Conservation (phyloP, 2,797 vertebrate genomes). For the Clarias platycephalus region DNA sequence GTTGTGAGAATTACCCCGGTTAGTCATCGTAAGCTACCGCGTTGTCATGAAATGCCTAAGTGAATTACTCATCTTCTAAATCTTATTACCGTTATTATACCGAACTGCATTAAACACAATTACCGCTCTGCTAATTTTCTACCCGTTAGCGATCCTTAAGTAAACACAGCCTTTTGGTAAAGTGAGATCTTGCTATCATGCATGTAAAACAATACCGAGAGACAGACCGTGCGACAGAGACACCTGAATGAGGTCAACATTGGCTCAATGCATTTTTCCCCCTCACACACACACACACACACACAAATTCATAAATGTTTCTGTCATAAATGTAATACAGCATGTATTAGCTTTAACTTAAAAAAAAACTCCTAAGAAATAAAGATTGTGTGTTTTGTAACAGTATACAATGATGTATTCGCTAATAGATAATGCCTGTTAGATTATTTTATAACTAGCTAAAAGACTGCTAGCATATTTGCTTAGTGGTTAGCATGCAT, state of each 20-base stretch:
- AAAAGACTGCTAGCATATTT: background rate
- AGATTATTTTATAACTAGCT: background rate
- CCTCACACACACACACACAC: background rate
- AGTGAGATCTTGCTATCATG: background rate
- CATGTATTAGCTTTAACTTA: background rate
- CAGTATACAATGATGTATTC: background rate
- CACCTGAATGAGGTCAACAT: constrained; percentile 10
- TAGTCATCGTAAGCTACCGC: background rate
- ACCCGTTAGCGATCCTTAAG: background rate
- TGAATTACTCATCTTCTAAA: constrained; percentile 6
- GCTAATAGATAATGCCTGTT: background rate
- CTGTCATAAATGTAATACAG: background rate
- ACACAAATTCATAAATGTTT: background rate
- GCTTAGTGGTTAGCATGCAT: background rate
- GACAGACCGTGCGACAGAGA: background rate
- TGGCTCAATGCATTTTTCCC: background rate
- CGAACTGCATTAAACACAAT: background rate
- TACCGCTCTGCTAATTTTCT: constrained; percentile 4
- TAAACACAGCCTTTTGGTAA: background rate
- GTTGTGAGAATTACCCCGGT: background rate
- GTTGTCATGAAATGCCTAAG: background rate
- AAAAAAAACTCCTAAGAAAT: background rate
- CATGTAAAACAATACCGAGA: background rate
- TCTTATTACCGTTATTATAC: background rate
- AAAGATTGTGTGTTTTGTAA: background rate